phyloP scores from a whole-genome alignment of 64 coral and sea anemone genomes.

The Cladopsammia gracilis region DNA sequence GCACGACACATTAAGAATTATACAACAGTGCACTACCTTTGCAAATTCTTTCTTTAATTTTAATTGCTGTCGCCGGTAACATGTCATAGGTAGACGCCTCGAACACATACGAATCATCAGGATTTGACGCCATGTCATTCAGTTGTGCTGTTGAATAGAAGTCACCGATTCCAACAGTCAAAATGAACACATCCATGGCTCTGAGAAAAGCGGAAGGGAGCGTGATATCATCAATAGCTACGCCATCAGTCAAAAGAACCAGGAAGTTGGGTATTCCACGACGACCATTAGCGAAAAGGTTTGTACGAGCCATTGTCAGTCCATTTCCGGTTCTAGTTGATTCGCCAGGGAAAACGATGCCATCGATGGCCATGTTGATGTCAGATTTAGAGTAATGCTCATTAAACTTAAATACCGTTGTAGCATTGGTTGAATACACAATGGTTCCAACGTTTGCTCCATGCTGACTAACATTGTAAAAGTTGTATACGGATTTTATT shows the following conservation, averaged over 20 bases:
- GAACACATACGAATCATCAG: conserved; percentile 69
- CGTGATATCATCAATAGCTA: conserved; percentile 18
- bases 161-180: conserved; percentile 59
- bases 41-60: conserved; percentile 65
- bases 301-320: background rate
- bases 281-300: conserved; percentile 57
- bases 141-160: conserved; percentile 5
- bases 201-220: conserved; percentile 37
- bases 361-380: conserved; percentile 46
- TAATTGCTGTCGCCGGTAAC: conserved; percentile 21
- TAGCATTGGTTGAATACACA: conserved; percentile 55
- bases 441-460: conserved; percentile 65
- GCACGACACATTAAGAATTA: no score
- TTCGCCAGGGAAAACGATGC: conserved; percentile 53
- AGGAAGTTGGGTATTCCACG: conserved; percentile 66
- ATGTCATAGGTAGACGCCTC: conserved; percentile 21
- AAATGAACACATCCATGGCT: conserved; percentile 30
- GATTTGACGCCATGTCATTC: conserved; percentile 43
- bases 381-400: conserved; percentile 41
- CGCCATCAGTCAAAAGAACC: conserved; percentile 66
- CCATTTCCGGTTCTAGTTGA: conserved; percentile 70
- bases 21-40: conserved; percentile 4
- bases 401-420: conserved; percentile 43
- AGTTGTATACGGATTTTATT: conserved; percentile 42
- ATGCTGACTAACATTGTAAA: conserved; percentile 61